Evolutionary conservation across 2,797 vertebrate genomes (phyloP).

Genomic region (Hypotaenidia okinawae): DNA sequence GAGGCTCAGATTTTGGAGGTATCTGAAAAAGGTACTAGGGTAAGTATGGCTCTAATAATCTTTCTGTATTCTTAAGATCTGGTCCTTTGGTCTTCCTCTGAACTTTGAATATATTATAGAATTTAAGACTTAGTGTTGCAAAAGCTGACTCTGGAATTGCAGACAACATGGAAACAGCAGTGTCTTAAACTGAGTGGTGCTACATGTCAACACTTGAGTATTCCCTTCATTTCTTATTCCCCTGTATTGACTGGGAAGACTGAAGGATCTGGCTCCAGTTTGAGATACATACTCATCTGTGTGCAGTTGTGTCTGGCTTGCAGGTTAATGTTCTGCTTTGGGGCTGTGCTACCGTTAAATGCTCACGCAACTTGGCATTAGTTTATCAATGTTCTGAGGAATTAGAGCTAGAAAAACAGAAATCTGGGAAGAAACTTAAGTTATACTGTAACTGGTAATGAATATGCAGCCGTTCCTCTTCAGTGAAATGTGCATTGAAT

Average conservation of each 20-base stretch:
- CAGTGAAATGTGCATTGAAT: neutral
- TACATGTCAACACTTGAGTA: neutral
- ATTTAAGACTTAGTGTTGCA: neutral
- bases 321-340: neutral
- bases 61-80: neutral
- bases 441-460: neutral
- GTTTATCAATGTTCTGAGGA: neutral
- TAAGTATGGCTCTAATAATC: constrained; percentile 39
- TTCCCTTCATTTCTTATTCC: neutral
- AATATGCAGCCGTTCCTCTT: neutral
- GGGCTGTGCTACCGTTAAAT: neutral
- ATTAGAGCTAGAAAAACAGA: neutral
- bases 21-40: constrained; percentile 78
- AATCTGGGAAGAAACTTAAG: neutral
- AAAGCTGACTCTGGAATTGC: neutral
- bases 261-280: neutral
- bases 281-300: rapidly evolving
- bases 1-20: constrained; percentile 79
- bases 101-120: neutral
- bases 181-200: neutral
- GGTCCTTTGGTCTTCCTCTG: neutral
- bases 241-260: neutral
- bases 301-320: neutral
- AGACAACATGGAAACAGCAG: neutral
- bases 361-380: neutral